phyloP scores from a whole-genome alignment of 2,113 vertebrate species.

The Engystomops pustulosus region DNA sequence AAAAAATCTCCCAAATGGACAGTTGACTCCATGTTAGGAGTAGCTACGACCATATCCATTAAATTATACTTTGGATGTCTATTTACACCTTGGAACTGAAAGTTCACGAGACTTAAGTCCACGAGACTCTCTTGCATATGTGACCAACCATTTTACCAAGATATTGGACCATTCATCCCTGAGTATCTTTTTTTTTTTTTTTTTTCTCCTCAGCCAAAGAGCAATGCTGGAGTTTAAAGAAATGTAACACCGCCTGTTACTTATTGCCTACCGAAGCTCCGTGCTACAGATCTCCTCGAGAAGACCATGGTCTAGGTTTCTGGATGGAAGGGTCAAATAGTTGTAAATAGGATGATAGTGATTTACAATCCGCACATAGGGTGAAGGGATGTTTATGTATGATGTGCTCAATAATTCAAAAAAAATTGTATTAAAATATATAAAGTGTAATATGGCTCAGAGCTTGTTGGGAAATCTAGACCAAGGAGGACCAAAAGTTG shows the following conservation, averaged over 20 bases:
- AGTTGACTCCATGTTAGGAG: not conserved
- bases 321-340: not conserved
- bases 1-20: not conserved
- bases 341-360: not conserved
- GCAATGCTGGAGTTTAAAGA: not conserved
- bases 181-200: not conserved
- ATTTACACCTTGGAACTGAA: not conserved
- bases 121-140: not conserved
- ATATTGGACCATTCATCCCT: conserved; percentile 27
- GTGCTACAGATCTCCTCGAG: not conserved
- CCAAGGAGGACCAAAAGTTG: not conserved
- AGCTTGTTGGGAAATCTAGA: not conserved
- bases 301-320: not conserved
- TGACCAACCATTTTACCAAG: not conserved
- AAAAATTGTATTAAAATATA: not conserved
- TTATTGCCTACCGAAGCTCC: not conserved
- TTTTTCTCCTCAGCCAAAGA: conserved; percentile 5
- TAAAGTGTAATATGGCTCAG: not conserved
- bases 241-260: not conserved
- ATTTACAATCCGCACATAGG: conserved; percentile 1
- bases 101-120: not conserved
- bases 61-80: not conserved
- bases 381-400: not conserved
- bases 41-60: not conserved
- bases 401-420: not conserved